Evolutionary conservation across 1,140 invertebrate genomes (phyloP), one percentile per base, ranked within the genome.

Genomic region (Tetramorium simillimum): DNA sequence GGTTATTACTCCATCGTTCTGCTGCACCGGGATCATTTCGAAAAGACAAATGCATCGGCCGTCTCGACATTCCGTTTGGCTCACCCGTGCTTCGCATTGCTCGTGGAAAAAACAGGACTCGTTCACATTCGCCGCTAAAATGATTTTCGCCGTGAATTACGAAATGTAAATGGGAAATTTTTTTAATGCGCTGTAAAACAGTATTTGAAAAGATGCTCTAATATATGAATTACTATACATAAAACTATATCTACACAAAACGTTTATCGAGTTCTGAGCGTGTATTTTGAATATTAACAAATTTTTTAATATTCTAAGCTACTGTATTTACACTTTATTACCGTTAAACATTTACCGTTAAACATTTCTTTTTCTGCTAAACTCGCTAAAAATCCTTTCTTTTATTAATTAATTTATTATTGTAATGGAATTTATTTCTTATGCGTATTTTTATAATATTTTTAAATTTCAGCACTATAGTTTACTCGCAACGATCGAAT

Each of bases 31-130:
- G 40, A 96, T 95, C 96, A 97, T 97, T 92, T 98, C 97, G 95
- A 97, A 98, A 63, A 96, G 96, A 92, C 98, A 98, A 65, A 96
- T 96, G 93, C 98, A 98, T 5, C 96, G 94, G 14, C 96, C 96
- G 91, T 98, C 97, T 24, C 97, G 95, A 94, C 98, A 98, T 93
- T 97, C 97, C 9, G 97, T 98, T 94, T 97, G 96, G 67, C 95
- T 95, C 62, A 96, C 96, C 78, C 95, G 94, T 56, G 95, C 95
- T 92, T 98, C 97, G 94, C 98, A 98, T 95, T 98, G 97, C 91
- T 97, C 97, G 94, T 97, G 97, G 95, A 98, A 98, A 91, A 96
- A 96, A 91, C 98, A 98, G 43, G 97, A 96, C 91, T 98, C 97
- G 95, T 98, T 98, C 88, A 98, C 96, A 81, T 96, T 96, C 58